phyloP scores from a whole-genome alignment of 1,140 invertebrate genomes.

The Leucophenga varia region DNA sequence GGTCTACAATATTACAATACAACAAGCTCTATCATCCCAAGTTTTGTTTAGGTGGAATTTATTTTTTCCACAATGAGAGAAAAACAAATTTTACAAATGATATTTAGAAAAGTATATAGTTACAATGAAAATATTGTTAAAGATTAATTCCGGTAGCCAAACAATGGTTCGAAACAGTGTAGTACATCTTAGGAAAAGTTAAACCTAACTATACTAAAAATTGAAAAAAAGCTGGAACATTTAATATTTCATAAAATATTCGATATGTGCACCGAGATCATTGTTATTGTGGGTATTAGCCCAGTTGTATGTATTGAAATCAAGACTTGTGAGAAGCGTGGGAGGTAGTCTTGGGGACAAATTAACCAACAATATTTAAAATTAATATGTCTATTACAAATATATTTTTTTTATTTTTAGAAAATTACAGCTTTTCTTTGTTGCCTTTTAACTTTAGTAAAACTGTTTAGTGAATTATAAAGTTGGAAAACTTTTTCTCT shows the following conservation, averaged over 20 bases:
- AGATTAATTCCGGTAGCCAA: too few species aligned
- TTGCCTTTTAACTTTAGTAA: not conserved
- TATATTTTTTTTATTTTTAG: constrained; percentile 12
- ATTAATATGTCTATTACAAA: constrained; percentile 6
- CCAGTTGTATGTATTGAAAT: not conserved
- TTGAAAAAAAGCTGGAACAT: not conserved
- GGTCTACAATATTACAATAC: not conserved
- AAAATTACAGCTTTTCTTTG: constrained; percentile 5
- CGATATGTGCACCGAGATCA: not conserved
- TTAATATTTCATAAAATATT: not conserved
- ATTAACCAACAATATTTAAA: constrained; percentile 13
- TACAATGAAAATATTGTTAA: not conserved
- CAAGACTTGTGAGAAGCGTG: not conserved
- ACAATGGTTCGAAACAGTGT: too few species aligned
- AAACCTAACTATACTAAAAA: not conserved
- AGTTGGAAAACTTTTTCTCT: too few species aligned
- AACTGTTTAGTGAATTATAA: too few species aligned
- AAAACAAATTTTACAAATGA: not conserved
- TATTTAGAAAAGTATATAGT: not conserved
- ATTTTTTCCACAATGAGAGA: not conserved
- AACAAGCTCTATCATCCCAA: not conserved
- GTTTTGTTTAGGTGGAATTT: not conserved
- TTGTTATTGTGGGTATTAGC: not conserved
- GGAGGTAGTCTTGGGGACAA: not conserved
- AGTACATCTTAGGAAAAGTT: not conserved